These are phyloP conservation scores for Galerucella nymphaeae DNA, from an alignment of 2,888 invertebrate species.

Conservation along the genomic window DNA sequence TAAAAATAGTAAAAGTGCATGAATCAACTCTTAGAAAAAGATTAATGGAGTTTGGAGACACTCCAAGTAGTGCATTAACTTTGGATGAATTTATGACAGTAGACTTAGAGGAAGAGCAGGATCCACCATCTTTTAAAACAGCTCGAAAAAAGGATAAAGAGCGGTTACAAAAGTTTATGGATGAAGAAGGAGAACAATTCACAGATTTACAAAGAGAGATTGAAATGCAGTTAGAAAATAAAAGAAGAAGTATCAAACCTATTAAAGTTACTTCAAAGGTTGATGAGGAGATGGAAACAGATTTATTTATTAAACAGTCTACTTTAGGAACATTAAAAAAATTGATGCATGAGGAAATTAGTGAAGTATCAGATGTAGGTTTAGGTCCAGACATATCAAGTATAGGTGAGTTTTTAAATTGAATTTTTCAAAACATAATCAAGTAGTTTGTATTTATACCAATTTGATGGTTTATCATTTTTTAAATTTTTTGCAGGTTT, in stretches of 20 bases:
- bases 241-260: conserved; percentile 12
- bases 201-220: conserved; percentile 87
- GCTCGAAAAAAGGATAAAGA: conserved; percentile 91
- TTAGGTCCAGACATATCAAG: conserved; percentile 78
- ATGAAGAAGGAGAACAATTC: conserved; percentile 74
- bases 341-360: conserved; percentile 61
- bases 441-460: too few relatives aligned
- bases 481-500: conserved; percentile 63
- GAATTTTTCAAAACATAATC: background rate
- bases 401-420: conserved; percentile 66
- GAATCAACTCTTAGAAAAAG: conserved; percentile 92
- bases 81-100: conserved; percentile 97
- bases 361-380: conserved; percentile 56
- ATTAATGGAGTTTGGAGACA: conserved; percentile 94
- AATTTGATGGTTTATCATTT: background rate
- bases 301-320: conserved; percentile 65
- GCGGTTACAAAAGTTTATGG: conserved; percentile 75
- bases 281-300: conserved; percentile 59
- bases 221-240: conserved; percentile 80
- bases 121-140: conserved; percentile 94
- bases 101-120: conserved; percentile 95
- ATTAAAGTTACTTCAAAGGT: background rate
- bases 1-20: conserved; percentile 95
- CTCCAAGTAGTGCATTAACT: conserved; percentile 94
- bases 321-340: conserved; percentile 63